These are phyloP conservation scores for Ecdyonurus torrentis DNA, from an alignment of 2,888 invertebrate genomes.

Conservation along the genomic window DNA sequence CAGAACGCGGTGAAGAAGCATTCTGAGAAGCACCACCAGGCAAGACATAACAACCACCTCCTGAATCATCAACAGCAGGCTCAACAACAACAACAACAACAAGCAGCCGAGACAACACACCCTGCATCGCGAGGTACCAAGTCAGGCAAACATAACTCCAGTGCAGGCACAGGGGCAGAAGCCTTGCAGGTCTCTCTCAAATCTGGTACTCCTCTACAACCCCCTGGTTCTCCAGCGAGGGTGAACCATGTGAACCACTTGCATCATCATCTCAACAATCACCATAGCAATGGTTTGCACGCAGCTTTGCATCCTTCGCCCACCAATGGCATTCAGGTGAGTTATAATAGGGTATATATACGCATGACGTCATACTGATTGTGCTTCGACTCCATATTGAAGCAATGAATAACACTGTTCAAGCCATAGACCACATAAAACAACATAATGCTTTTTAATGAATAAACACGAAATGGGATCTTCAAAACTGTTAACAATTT, in stretches of 20 bases:
- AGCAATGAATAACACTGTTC: too few species aligned
- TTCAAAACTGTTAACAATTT: too few species aligned
- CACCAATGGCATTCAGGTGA: conserved; percentile 1
- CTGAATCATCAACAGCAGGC: not conserved
- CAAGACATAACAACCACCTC: not conserved
- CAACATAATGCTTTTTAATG: too few species aligned
- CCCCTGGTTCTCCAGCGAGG: not conserved
- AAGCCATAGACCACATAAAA: too few species aligned
- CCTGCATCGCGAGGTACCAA: not conserved
- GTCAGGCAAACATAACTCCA: not conserved
- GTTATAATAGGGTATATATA: too few species aligned
- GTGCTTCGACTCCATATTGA: too few species aligned
- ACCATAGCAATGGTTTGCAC: not conserved
- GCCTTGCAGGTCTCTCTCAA: not conserved
- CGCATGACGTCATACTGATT: too few species aligned
- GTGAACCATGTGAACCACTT: not conserved
- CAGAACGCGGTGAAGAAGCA: conserved; percentile 2
- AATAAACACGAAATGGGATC: too few species aligned
- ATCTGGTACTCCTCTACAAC: not conserved
- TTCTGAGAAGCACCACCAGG: conserved; percentile 4
- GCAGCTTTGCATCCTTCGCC: not conserved
- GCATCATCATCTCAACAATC: not conserved
- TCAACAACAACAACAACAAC: not conserved
- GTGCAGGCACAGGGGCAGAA: not conserved
- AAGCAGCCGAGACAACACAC: too few species aligned